Percentiles rank a stretch among this genome's conserved stretches.
phyloP scores from a whole-genome alignment of 2,113 vertebrate genomes.

The Pterocles orientalis region DNA sequence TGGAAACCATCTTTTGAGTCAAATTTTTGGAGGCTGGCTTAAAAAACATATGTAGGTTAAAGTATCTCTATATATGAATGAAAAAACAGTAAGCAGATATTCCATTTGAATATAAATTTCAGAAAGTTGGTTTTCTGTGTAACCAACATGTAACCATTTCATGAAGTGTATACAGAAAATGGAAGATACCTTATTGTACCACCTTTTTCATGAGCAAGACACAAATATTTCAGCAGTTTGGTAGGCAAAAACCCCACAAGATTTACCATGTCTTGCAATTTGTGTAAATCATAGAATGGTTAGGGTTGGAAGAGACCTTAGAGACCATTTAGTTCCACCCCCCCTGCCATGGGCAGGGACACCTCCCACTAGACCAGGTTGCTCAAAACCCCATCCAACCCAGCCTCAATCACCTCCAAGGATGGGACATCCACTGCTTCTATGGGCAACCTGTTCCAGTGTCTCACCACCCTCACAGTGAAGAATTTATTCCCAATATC shows the following conservation, averaged over 20 bases:
- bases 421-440: no score
- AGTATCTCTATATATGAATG: not conserved
- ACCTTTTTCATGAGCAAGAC: not conserved
- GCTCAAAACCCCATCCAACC: no score
- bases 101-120: not conserved
- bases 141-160: not conserved
- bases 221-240: not conserved
- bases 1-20: not conserved
- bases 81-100: not conserved
- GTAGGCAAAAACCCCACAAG: not conserved
- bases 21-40: not conserved
- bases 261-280: not conserved
- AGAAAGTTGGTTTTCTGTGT: not conserved
- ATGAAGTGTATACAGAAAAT: not conserved
- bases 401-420: no score
- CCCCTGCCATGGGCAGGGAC: no score
- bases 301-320: no score
- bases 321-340: no score
- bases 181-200: not conserved
- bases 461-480: no score
- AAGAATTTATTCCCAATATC: no score
- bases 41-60: not conserved
- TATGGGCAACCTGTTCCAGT: no score
- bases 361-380: no score
- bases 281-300: not conserved